Conservation (phyloP, 2,888 invertebrate genomes). For the Tenthredo mesomela region DNA sequence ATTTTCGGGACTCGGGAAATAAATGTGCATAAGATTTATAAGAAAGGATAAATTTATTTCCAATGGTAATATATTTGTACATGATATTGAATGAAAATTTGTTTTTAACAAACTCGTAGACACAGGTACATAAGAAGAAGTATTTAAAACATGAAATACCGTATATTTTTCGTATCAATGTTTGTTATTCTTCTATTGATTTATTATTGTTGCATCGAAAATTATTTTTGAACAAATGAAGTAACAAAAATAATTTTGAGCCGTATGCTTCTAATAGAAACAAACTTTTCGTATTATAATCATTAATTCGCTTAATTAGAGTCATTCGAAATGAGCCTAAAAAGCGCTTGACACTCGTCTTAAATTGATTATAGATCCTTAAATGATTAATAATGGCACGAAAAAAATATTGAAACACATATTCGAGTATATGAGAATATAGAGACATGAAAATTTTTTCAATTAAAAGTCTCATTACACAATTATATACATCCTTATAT, state of each 20-base stretch:
- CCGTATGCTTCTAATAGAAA: neutral
- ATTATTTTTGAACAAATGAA: constrained; percentile 6
- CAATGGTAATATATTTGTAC: neutral
- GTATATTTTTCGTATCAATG: neutral
- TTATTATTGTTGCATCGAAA: constrained; percentile 5
- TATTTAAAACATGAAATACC: neutral
- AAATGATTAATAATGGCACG: neutral
- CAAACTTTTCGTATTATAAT: neutral
- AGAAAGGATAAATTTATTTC: neutral
- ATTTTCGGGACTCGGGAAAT: neutral
- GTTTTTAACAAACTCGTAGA: neutral
- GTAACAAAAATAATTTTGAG: constrained; percentile 14
- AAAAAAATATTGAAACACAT: neutral
- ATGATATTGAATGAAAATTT: constrained; percentile 1
- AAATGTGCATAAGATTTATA: neutral
- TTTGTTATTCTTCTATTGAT: neutral
- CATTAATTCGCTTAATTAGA: constrained; percentile 12
- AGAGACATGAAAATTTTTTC: neutral
- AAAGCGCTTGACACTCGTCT: constrained; percentile 35
- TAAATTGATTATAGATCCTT: neutral
- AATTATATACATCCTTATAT: constrained; percentile 25
- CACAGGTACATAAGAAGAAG: neutral
- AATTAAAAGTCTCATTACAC: constrained; percentile 36
- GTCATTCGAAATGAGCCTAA: constrained; percentile 17
- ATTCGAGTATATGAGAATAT: neutral